Evolutionary conservation across 1,140 invertebrate genomes (phyloP), one percentile per base, ranked within the genome.

Genomic region (Penaeus chinensis): DNA sequence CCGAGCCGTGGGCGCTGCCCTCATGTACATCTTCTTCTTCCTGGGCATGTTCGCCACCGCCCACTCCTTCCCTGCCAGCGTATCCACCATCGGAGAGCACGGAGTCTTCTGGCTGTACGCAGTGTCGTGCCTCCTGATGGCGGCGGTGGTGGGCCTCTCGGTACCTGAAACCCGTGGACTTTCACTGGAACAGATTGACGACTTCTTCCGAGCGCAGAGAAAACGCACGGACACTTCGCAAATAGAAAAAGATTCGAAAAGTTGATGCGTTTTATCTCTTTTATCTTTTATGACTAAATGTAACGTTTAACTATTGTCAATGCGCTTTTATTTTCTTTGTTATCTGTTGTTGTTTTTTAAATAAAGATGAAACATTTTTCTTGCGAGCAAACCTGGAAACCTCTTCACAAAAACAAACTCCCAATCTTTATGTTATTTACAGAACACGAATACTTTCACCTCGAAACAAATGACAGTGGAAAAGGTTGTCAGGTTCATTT

Each of bases 111-210:
- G 87, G 89, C 71, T 54, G 0, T 89, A 84, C 54, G 76, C 47
- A 3, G 77, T 2, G 37, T 83, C 74, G 22, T 82, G 82, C 8
- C 20, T 90, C 19, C 8, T 84, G 13, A 87, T 90, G 69, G 87
- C 80, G 4, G 32, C 81, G n/a, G 77, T 87, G n/a, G 82, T 79
- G 4, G 82, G 42, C 16, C 16, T 86, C 10, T 20, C 78, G 16
- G 81, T 89, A 20, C 89, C 87, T 5, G 87, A 90, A 60, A 89
- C 87, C 18, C 60, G 61, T 2, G 84, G 87, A 27, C 87, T 83
- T 24, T 87, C 87, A 20, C 32, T 90, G 2, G 89, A 90, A 42
- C 69, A 89, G 74, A 87, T 89, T 20, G 89, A 89, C 22, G 69
- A 87, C 42, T 47, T 82, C 18, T 87, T 84, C 71, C 78, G 74